phyloP scores from a whole-genome alignment of 2,113 vertebrate genomes.

The Myodes glareolus region DNA sequence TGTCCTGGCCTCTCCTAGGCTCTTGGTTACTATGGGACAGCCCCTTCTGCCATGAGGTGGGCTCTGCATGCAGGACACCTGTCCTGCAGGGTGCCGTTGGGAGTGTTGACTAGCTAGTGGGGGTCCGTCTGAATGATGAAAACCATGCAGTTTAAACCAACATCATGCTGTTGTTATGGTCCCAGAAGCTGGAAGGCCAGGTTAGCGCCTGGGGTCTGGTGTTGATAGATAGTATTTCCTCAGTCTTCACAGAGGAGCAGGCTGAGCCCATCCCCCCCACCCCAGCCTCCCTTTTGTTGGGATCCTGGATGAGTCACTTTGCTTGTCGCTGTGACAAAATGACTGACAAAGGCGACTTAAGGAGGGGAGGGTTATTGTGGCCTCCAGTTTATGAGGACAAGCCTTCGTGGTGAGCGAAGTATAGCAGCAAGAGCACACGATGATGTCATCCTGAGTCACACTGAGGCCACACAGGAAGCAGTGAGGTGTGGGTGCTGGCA shows the following conservation, averaged over 20 bases:
- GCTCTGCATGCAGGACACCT: background rate
- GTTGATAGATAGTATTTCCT: background rate
- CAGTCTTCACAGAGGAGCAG: background rate
- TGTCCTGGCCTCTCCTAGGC: background rate
- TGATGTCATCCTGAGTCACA: too few species aligned
- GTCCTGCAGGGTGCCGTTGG: background rate
- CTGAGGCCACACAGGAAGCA: background rate
- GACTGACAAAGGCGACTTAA: background rate
- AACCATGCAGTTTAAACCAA: background rate
- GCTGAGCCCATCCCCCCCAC: background rate
- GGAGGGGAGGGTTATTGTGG: background rate
- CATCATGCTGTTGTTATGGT: background rate
- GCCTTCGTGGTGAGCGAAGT: background rate
- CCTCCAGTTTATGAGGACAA: too few species aligned
- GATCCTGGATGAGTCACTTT: background rate
- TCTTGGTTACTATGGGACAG: background rate
- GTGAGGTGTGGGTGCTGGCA: accelerated
- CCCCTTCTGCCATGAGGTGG: background rate
- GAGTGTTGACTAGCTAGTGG: too few species aligned
- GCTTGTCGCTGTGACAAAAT: background rate
- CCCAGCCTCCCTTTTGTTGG: too few species aligned
- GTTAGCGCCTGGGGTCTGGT: background rate
- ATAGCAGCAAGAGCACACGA: too few species aligned
- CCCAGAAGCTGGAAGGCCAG: background rate
- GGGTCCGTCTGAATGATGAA: background rate